Conservation (phyloP, 2,113 vertebrate species). For the Pycnonotus jocosus region DNA sequence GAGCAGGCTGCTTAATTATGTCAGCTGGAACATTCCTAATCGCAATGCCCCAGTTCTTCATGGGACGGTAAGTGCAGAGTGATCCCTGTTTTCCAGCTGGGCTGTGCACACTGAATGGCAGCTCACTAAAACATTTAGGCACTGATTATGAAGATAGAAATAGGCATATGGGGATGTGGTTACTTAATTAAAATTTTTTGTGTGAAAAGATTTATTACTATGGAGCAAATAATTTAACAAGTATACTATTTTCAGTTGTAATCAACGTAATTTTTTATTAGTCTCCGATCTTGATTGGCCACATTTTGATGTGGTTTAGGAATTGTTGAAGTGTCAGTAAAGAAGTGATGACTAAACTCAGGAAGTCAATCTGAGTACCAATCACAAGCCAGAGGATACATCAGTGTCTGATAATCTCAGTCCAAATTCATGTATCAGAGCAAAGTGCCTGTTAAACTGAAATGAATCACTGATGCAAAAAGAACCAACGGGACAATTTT, state of each 20-base stretch:
- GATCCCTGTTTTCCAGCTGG: not conserved
- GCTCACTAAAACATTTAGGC: not conserved
- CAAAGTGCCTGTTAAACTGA: not conserved
- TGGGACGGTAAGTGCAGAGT: constrained; percentile 79
- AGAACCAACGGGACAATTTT: not conserved
- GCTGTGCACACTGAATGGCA: not conserved
- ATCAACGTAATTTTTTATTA: not conserved
- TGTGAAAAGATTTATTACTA: not conserved
- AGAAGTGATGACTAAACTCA: not conserved
- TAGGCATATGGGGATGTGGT: not conserved
- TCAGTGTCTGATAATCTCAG: not conserved
- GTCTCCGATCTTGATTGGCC: not conserved
- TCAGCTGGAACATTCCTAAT: constrained; percentile 88
- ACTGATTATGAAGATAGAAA: not conserved
- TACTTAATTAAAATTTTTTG: not conserved
- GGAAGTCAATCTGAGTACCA: not conserved
- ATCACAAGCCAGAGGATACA: not conserved
- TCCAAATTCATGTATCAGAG: not conserved
- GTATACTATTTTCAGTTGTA: not conserved
- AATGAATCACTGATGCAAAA: not conserved
- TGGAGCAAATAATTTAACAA: not conserved
- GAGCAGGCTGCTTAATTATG: constrained; percentile 87
- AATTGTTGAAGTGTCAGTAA: not conserved
- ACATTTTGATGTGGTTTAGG: not conserved
- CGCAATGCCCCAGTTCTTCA: constrained; percentile 91